Conservation (phyloP, 2,888 invertebrate genomes). For the Andrena fulva region DNA sequence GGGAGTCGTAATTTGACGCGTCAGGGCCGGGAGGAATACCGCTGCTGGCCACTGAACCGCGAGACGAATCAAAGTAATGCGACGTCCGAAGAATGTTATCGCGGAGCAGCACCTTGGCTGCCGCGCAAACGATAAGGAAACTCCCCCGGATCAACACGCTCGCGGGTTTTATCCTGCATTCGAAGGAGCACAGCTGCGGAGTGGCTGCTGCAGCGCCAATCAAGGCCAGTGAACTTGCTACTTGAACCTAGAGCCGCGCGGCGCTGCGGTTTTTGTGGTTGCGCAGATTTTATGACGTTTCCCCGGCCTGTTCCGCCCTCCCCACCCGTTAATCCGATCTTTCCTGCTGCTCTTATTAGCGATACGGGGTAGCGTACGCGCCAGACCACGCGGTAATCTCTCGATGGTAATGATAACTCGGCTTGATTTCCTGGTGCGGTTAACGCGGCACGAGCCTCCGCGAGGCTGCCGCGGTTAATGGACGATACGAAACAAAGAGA, state of each 20-base stretch:
- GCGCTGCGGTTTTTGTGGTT: conserved; percentile 79
- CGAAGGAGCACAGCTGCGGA: conserved; percentile 4
- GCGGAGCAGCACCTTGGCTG: neutral
- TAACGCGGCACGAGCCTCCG: conserved; percentile 76
- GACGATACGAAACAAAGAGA: conserved; percentile 67
- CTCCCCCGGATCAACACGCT: conserved; percentile 4
- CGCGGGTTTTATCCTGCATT: conserved; percentile 23
- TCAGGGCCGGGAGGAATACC: conserved; percentile 33
- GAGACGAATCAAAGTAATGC: neutral
- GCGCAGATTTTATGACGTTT: conserved; percentile 79
- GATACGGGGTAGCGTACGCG: conserved; percentile 53
- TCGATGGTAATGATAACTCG: conserved; percentile 78
- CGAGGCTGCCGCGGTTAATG: conserved; percentile 67
- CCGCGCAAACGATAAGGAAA: neutral
- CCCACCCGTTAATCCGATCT: conserved; percentile 22
- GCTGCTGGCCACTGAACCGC: neutral
- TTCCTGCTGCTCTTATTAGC: conserved; percentile 74
- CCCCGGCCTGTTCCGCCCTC: conserved; percentile 37
- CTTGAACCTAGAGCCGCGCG: conserved; percentile 73
- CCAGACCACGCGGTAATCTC: conserved; percentile 65
- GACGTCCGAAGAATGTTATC: neutral
- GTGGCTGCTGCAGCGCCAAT: conserved; percentile 50
- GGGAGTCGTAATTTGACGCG: conserved; percentile 22
- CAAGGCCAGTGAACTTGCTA: conserved; percentile 80
- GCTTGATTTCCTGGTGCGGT: conserved; percentile 79